These are phyloP conservation scores for Amblyjoppa proteus DNA, from an alignment of 2,888 invertebrate genomes.

Conservation along the genomic window DNA sequence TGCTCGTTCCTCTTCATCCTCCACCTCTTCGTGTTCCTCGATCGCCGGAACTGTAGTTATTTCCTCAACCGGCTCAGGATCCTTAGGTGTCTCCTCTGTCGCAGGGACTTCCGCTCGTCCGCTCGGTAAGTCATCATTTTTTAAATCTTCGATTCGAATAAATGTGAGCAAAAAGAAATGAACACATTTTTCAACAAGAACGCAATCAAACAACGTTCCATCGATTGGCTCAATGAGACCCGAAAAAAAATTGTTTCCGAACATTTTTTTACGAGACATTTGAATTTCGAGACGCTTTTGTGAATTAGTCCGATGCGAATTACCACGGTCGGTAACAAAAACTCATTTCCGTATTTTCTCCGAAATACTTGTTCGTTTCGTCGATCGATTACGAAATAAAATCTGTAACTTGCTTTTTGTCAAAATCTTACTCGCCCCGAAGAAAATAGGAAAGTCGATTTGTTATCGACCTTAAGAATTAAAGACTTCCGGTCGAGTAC, in stretches of 20 bases:
- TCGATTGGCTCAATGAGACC: no score
- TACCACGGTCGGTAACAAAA: neutral
- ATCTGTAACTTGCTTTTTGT: neutral
- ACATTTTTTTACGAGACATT: no score
- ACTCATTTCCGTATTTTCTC: neutral
- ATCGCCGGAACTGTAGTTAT: neutral
- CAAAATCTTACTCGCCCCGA: neutral
- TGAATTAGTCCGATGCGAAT: no score
- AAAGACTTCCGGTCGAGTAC: constrained; percentile 64
- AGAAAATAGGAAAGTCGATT: neutral
- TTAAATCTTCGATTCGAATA: constrained; percentile 34
- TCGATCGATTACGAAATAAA: neutral
- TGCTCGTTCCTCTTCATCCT: constrained; percentile 43
- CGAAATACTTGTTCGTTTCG: neutral
- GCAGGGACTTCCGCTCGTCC: constrained; percentile 9
- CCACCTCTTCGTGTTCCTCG: constrained; percentile 52
- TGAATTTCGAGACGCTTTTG: no score
- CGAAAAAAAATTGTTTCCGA: no score
- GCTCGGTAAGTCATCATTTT: constrained; percentile 43
- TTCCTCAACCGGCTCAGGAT: constrained; percentile 16
- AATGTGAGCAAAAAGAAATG: neutral
- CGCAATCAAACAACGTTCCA: neutral
- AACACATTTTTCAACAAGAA: neutral
- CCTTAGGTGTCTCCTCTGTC: constrained; percentile 28
- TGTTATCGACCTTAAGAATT: neutral